These are phyloP conservation scores for Micropterix aruncella DNA, from an alignment of 2,888 invertebrate genomes.

Conservation along the genomic window DNA sequence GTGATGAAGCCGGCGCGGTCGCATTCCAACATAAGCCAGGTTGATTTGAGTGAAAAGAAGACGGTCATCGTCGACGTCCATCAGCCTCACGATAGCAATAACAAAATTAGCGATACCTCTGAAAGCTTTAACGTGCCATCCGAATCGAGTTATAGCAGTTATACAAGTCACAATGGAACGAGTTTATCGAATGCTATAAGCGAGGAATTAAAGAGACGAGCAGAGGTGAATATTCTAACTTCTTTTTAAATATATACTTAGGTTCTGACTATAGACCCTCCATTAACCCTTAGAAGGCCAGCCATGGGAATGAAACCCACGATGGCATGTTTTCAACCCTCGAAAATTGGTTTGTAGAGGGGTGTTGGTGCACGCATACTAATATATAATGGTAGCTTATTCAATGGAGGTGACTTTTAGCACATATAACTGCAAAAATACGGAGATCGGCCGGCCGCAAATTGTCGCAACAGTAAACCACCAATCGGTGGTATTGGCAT, in stretches of 20 bases:
- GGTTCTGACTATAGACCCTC: background rate
- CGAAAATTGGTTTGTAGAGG: no score
- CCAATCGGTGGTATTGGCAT: no score
- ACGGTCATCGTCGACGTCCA: conserved; percentile 69
- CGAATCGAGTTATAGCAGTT: conserved; percentile 21
- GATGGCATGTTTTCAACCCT: no score
- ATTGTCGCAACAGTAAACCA: no score
- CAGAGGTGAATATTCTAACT: conserved; percentile 36
- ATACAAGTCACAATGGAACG: conserved; percentile 22
- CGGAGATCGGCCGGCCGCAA: no score
- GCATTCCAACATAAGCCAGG: conserved; percentile 17
- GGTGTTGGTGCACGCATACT: no score
- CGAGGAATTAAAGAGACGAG: conserved; percentile 52
- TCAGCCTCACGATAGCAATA: conserved; percentile 16
- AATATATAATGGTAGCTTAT: no score
- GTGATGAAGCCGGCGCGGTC: conserved; percentile 25
- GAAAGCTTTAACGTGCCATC: conserved; percentile 22
- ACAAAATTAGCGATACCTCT: background rate
- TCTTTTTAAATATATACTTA: conserved; percentile 2
- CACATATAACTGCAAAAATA: no score
- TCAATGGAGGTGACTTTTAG: no score
- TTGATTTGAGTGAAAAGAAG: conserved; percentile 35
- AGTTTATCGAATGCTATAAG: conserved; percentile 55
- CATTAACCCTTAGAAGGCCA: no score
- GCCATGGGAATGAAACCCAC: no score